Conservation (phyloP, 30 jellyfish, hydroid and myxozoan species). For the Nemopilema nomurai region DNA sequence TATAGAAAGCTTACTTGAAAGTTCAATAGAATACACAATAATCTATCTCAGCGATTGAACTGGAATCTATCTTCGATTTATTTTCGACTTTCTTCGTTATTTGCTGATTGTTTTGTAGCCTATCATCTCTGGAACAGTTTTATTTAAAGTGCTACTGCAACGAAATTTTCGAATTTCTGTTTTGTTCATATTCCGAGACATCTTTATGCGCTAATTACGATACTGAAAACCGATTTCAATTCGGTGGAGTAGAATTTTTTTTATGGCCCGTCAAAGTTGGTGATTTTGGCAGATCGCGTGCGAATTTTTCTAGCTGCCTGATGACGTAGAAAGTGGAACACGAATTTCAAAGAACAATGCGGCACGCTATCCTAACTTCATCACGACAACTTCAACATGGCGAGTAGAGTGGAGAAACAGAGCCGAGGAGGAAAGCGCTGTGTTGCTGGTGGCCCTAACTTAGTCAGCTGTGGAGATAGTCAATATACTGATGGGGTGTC, state of each 20-base stretch:
- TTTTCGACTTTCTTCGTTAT: too few species aligned
- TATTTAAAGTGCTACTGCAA: slow-evolving; percentile 33
- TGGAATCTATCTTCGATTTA: too few species aligned
- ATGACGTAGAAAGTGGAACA: slow-evolving; percentile 18
- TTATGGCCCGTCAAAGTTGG: slow-evolving; percentile 26
- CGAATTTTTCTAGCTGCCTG: slow-evolving; percentile 4
- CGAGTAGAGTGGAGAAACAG: slow-evolving; percentile 21
- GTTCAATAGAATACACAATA: too few species aligned
- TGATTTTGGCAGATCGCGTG: slow-evolving; percentile 24
- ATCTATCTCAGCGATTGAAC: too few species aligned
- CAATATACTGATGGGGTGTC: slow-evolving; percentile 24
- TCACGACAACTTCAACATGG: slow-evolving; percentile 15
- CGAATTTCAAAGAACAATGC: not conserved
- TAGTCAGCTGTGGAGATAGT: slow-evolving; percentile 15
- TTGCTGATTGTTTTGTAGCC: too few species aligned
- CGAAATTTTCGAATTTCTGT: slow-evolving; percentile 1
- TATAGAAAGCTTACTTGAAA: too few species aligned
- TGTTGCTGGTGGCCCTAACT: slow-evolving; percentile 21
- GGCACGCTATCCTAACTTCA: slow-evolving; percentile 25
- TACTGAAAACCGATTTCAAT: slow-evolving; percentile 12
- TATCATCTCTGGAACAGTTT: too few species aligned
- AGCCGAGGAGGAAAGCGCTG: slow-evolving; percentile 26
- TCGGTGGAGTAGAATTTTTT: not conserved
- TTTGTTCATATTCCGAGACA: slow-evolving; percentile 11
- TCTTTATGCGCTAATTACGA: slow-evolving; percentile 5